Percentiles rank a stretch among this genome's conserved stretches.
These are phyloP conservation scores for Solenopsis invicta DNA, from an alignment of 1,140 invertebrate species.

Conservation along the genomic window DNA sequence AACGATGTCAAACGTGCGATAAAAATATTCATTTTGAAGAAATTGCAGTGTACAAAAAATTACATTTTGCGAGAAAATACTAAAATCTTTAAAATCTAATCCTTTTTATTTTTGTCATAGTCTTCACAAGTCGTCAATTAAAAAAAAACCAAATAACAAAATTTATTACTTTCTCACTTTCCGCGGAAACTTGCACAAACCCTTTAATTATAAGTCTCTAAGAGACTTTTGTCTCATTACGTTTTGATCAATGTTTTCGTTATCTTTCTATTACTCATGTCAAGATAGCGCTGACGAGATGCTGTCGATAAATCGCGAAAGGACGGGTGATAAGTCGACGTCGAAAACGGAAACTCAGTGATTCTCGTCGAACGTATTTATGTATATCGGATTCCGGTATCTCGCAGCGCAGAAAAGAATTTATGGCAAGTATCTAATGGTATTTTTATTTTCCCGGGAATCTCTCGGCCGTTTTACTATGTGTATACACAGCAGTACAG, in stretches of 20 bases:
- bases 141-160: no score
- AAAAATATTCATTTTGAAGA: no score
- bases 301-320: not conserved
- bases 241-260: conserved; percentile 2
- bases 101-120: no score
- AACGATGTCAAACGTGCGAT: no score
- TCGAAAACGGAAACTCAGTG: not conserved
- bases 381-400: conserved; percentile 24
- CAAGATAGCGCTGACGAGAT: not conserved
- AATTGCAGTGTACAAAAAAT: no score
- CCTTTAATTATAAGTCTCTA: not conserved
- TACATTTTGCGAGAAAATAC: no score
- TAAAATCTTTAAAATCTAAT: no score
- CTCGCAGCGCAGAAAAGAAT: no score
- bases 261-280: conserved; percentile 5
- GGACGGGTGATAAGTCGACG: not conserved
- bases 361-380: not conserved
- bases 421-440: no score
- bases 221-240: not conserved
- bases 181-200: not conserved
- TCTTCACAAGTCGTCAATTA: no score
- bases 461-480: not conserved
- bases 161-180: no score
- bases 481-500: no score
- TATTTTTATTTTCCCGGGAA: not conserved